Base-by-base conservation (phyloP, 2,888 invertebrate genomes). In the Tipula lateralis region DNA sequence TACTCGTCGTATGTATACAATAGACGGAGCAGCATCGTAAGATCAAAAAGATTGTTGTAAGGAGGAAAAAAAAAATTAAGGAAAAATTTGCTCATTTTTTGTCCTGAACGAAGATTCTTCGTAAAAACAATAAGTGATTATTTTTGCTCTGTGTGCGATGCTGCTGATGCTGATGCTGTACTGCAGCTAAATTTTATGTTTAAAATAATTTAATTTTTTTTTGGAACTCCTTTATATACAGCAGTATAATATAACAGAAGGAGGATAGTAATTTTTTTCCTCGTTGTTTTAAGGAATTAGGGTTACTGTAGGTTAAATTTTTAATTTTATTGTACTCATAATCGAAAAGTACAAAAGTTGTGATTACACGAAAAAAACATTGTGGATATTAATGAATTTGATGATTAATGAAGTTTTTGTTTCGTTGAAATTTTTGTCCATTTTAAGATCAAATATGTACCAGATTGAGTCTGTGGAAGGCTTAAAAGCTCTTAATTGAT, bases 311-410 rank as follows among this genome's bases (percentile, higher is more conserved):
- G 19, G 66, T 24, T 50, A 66, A 7, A 66, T 66, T 66, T 66
- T 66, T 66, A 66, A 66, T 66, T 66, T 19, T 66, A 66, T 66
- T 66, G 66, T 24, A 66, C 24, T 24, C 66, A 66, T 66, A 66
- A 66, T 66, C 66, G 24, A 66, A 66, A 66, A 24, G 66, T 66
- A 66, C 66, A 66, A 66, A 66, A 66, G 66, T 66, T 66, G 66
- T 19, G 66, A 66, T 66, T 66, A 66, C 66, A 66, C 6, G 24
- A 66, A 24, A 66, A 66, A n/a, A 16, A 7, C n/a, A 50, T 5
- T 50, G 44, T 50, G n/a, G 44, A 50, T 50, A 16, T 50, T 50
- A 50, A 50, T 50, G 16, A 50, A 50, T 50, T 50, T 50, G 7
- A 16, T 3, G 44, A 50, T 50, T 50, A 16, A 50, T 16, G 16